Conservation (phyloP, 2,888 invertebrate genomes). For the Standfussiana lucernea region DNA sequence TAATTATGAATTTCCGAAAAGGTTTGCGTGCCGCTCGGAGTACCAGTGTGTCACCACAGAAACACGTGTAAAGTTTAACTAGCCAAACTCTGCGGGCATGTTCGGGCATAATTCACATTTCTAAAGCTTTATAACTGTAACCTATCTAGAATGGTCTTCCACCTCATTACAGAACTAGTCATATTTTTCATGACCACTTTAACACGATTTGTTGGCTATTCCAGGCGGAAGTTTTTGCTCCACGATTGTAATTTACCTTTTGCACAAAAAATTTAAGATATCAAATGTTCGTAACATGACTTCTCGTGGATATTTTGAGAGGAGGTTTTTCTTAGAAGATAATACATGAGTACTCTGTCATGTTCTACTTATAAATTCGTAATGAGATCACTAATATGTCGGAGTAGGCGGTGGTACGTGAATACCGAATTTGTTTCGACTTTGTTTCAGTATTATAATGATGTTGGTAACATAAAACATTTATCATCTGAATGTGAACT, state of each 20-base stretch:
- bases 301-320: slow-evolving; percentile 6
- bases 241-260: slow-evolving; percentile 18
- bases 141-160: slow-evolving; percentile 57
- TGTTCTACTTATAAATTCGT: slow-evolving; percentile 7
- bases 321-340: slow-evolving; percentile 2
- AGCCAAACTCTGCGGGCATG: slow-evolving; percentile 60
- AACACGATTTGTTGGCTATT: slow-evolving; percentile 51
- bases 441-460: neutral
- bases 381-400: slow-evolving; percentile 13
- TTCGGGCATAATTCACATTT: slow-evolving; percentile 66
- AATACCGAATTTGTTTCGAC: slow-evolving; percentile 23
- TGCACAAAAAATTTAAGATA: neutral
- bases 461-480: neutral
- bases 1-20: neutral
- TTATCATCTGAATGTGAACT: neutral
- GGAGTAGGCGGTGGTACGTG: neutral
- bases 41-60: slow-evolving; percentile 34
- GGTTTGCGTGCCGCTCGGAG: neutral
- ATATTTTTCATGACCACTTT: slow-evolving; percentile 51
- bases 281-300: neutral
- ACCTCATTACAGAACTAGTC: slow-evolving; percentile 47
- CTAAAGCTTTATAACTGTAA: slow-evolving; percentile 41
- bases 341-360: neutral
- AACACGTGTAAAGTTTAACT: slow-evolving; percentile 54
- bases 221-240: slow-evolving; percentile 24